Conservation (phyloP, 1,140 invertebrate genomes). For the Microvelia longipes region DNA sequence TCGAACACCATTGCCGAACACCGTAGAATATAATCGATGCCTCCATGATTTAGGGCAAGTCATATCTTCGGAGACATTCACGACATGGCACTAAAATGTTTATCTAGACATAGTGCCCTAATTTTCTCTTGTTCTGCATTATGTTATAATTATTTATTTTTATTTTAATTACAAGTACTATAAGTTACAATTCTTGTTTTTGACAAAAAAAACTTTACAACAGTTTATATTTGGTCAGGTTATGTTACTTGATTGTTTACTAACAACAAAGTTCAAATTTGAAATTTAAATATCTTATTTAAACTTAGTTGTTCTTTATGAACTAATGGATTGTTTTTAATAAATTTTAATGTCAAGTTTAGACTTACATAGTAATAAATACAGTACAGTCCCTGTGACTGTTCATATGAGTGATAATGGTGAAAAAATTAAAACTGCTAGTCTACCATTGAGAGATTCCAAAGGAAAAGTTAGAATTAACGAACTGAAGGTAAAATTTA, state of each 20-base stretch:
- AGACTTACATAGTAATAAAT: background rate
- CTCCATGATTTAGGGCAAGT: background rate
- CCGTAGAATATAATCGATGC: background rate
- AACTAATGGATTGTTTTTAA: too few species aligned
- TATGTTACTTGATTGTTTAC: background rate
- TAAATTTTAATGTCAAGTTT: background rate
- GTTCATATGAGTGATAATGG: background rate
- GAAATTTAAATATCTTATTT: too few species aligned
- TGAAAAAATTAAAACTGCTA: background rate
- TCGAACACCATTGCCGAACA: too few species aligned
- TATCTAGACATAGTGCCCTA: background rate
- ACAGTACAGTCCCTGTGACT: background rate
- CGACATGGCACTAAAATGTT: background rate
- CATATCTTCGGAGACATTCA: background rate
- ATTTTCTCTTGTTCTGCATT: too few species aligned
- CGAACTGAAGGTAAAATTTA: background rate
- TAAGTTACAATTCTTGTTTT: too few species aligned
- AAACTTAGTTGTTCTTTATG: too few species aligned
- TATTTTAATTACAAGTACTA: too few species aligned
- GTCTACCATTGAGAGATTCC: background rate
- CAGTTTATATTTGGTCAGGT: background rate
- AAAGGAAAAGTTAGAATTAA: background rate
- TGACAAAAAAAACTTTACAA: too few species aligned
- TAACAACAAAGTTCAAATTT: too few species aligned
- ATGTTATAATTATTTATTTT: too few species aligned